Percentiles rank a stretch among this genome's conserved stretches.
phyloP scores from a whole-genome alignment of 2,797 vertebrate genomes.

The Amphiprion clarkii region DNA sequence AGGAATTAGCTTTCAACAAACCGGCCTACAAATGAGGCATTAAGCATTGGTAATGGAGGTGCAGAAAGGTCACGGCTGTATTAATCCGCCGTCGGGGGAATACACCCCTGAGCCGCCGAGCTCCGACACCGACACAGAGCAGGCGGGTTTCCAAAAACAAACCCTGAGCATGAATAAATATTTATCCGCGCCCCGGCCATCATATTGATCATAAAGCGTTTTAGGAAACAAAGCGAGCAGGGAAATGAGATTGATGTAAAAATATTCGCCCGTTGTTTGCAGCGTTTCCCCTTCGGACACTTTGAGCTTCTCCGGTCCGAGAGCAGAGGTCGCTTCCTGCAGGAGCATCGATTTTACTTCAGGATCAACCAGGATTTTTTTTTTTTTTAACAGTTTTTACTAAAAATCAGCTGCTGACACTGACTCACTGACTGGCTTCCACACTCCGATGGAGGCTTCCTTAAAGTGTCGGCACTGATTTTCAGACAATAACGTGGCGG shows the following conservation, averaged over 20 bases:
- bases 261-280: conserved; percentile 47
- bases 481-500: too few relatives aligned
- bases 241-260: conserved; percentile 69
- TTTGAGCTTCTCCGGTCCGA: conserved; percentile 18
- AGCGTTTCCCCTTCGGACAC: conserved; percentile 26
- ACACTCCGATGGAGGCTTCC: too few relatives aligned
- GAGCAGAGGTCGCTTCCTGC: conserved; percentile 55
- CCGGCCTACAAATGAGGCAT: conserved; percentile 82
- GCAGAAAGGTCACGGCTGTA: conserved; percentile 81
- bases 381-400: neutral
- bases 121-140: conserved; percentile 38
- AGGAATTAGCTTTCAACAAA: conserved; percentile 74
- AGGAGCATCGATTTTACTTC: conserved; percentile 53
- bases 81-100: conserved; percentile 82
- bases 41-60: conserved; percentile 79
- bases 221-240: conserved; percentile 61
- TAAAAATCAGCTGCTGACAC: conserved; percentile 34
- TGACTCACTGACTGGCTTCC: neutral
- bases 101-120: conserved; percentile 58
- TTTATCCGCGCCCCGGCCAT: conserved; percentile 56
- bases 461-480: too few relatives aligned
- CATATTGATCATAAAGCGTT: conserved; percentile 72
- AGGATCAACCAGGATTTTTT: conserved; percentile 37
- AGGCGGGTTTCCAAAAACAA: conserved; percentile 71
- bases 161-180: conserved; percentile 77